Percentiles rank a stretch among this genome's conserved stretches.
These are phyloP conservation scores for Proteles cristata DNA, from an alignment of 2,113 vertebrate genomes.

Conservation along the genomic window DNA sequence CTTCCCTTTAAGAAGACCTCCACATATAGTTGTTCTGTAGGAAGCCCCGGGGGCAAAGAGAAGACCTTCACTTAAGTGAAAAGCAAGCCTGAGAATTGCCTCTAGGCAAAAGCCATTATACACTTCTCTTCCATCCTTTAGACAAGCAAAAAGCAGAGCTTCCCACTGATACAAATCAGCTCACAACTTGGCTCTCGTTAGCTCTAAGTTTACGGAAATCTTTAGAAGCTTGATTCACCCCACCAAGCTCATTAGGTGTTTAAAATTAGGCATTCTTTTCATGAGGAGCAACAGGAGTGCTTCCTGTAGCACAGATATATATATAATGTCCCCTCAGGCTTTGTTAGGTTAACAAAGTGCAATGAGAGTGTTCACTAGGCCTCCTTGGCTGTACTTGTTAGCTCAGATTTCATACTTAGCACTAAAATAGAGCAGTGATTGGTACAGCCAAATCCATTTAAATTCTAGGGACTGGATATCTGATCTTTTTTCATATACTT, in stretches of 20 bases:
- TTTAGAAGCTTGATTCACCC: conserved; percentile 30
- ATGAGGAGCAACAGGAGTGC: not conserved
- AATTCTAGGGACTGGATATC: not conserved
- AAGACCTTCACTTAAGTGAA: conserved; percentile 50
- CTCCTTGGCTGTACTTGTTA: conserved; percentile 9
- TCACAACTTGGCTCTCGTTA: conserved; percentile 38
- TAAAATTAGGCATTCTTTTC: conserved; percentile 60
- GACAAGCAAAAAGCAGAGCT: conserved; percentile 7
- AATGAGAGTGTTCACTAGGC: conserved; percentile 24
- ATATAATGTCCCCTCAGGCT: not conserved
- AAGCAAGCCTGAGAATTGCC: conserved; percentile 58
- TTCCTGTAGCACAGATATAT: not conserved
- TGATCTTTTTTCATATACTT: not conserved
- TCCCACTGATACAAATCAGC: conserved; percentile 22
- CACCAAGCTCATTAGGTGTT: conserved; percentile 53
- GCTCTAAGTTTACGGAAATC: conserved; percentile 36
- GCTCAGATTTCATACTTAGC: not conserved
- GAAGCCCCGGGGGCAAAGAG: conserved; percentile 59
- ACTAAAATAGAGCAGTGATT: not conserved
- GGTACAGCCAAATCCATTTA: not conserved
- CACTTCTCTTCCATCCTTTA: conserved; percentile 24
- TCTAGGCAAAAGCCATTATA: conserved; percentile 54
- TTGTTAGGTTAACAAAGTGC: conserved; percentile 60
- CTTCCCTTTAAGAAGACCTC: conserved; percentile 24
- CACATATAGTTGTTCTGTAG: not conserved